A percentile compares a stretch with the other conserved stretches of the same genome.
Evolutionary conservation across 2,797 vertebrate species (phyloP).

Genomic region (Parauchenoglanis ngamensis): DNA sequence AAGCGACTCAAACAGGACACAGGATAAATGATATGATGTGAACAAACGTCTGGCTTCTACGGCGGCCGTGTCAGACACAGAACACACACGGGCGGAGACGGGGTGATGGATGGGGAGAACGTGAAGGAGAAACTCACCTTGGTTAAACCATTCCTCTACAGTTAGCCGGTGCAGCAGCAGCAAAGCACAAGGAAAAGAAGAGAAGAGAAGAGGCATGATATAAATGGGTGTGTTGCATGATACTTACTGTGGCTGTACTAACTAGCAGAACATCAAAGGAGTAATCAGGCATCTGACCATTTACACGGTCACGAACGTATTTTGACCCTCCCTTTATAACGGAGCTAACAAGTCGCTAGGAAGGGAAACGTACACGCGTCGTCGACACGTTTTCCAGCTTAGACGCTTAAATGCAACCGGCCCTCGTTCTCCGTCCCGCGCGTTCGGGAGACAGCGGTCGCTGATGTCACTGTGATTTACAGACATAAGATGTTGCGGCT

Average conservation of each 20-base stretch:
- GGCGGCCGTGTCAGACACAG: not conserved
- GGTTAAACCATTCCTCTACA: constrained; percentile 99
- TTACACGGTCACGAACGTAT: too few species aligned
- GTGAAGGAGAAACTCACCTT: constrained; percentile 86
- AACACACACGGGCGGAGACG: not conserved
- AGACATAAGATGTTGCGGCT: not conserved
- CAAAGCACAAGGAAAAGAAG: constrained; percentile 75
- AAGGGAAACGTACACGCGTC: not conserved
- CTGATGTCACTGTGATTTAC: not conserved
- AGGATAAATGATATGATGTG: not conserved
- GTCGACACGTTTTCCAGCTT: not conserved
- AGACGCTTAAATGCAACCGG: not conserved
- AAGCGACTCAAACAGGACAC: not conserved
- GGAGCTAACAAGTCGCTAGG: constrained; percentile 51
- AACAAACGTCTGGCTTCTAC: not conserved
- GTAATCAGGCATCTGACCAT: too few species aligned
- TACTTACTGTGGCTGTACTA: not conserved
- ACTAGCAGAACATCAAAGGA: not conserved
- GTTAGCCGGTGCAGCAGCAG: constrained; percentile 84
- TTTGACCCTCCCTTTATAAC: not conserved
- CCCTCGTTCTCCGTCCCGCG: not conserved
- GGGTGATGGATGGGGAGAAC: not conserved
- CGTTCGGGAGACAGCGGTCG: not conserved
- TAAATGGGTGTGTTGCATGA: constrained; percentile 46
- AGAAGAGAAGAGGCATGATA: constrained; percentile 72